Percentiles rank a stretch among this genome's conserved stretches.
phyloP scores from a whole-genome alignment of 2,113 vertebrate species.

The Takifugu flavidus region DNA sequence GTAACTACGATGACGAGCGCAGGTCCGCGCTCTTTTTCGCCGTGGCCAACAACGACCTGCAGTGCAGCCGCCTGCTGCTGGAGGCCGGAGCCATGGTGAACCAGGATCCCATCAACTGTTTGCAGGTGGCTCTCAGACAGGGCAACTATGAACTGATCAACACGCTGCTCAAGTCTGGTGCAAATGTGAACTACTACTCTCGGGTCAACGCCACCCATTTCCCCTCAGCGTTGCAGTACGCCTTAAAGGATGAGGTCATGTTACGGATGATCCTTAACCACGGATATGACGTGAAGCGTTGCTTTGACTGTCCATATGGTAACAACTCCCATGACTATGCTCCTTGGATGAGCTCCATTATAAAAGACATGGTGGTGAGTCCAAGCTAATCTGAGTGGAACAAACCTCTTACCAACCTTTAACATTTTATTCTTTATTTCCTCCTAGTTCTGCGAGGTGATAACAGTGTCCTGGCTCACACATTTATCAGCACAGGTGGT shows the following conservation, averaged over 20 bases:
- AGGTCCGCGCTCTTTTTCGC: conserved; percentile 90
- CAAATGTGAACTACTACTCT: conserved; percentile 94
- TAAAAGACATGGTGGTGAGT: conserved; percentile 91
- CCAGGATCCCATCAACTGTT: conserved; percentile 91
- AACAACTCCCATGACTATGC: conserved; percentile 76
- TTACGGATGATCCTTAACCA: conserved; percentile 89
- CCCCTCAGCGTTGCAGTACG: conserved; percentile 77
- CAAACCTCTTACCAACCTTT: background rate
- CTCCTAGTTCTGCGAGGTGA: conserved; percentile 92
- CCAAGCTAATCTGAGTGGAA: conserved; percentile 1
- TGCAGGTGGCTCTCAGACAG: conserved; percentile 88
- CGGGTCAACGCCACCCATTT: conserved; percentile 90
- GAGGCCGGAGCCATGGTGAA: conserved; percentile 90
- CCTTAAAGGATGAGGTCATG: conserved; percentile 79
- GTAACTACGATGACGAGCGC: conserved; percentile 86
- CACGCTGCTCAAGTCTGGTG: conserved; percentile 84
- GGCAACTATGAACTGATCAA: conserved; percentile 88
- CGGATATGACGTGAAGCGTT: conserved; percentile 86
- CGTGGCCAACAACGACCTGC: conserved; percentile 86
- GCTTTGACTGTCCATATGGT: conserved; percentile 88
- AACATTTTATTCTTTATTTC: conserved; percentile 5
- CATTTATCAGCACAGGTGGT: conserved; percentile 89
- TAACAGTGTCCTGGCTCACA: conserved; percentile 88
- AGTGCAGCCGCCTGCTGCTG: conserved; percentile 81
- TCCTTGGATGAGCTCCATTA: conserved; percentile 87